Base-by-base conservation (phyloP, 2,888 invertebrate genomes). In the Itoplectis maculator region DNA sequence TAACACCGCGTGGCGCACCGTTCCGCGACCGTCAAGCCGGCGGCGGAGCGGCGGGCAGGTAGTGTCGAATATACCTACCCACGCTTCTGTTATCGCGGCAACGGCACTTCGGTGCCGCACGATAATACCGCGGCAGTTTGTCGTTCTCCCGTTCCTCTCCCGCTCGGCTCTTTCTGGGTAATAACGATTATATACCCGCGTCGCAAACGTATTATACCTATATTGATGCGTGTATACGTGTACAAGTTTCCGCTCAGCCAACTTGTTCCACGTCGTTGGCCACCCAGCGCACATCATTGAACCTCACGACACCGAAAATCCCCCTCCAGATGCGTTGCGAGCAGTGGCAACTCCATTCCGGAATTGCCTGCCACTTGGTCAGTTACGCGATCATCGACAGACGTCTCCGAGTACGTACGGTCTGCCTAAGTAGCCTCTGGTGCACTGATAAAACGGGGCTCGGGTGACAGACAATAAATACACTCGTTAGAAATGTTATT, bases 221-320 rank as follows among this genome's bases (percentile, higher is more conserved):
- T n/a, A n/a, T n/a, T n/a, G 47, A 0, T 15, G 29, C 20, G 4
- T n/a, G n/a, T 56, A 18, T 37, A 63, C 63, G 11, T 54, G 54
- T 66, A 23, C 49, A 74, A 56, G 42, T 54, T 68, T 18, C 56
- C 51, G 51, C 49, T 70, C 42, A 51, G 49, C 54, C 18, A 59
- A 70, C 70, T 70, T 37, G 54, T 78, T 78, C 51, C 77, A 70
- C 70, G 63, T 65, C 70, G 63, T 78, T 78, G 70, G 23, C 54
- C 40, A 37, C 51, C 40, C 23, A 61, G 61, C 20, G 35, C 59
- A 75, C 45, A 69, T 77, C 76, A 66, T 76, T 68, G 76, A 77
- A 61, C 18, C 40, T 13, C 47, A 20, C 20, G 11, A 23, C 69
- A 23, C 54, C 56, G 42, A 35, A 20, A 70, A 70, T 4, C 56